A percentile compares a stretch with the other conserved stretches of the same genome.
phyloP scores from a whole-genome alignment of 1,140 invertebrate species.

The Venustaconcha ellipsiformis region DNA sequence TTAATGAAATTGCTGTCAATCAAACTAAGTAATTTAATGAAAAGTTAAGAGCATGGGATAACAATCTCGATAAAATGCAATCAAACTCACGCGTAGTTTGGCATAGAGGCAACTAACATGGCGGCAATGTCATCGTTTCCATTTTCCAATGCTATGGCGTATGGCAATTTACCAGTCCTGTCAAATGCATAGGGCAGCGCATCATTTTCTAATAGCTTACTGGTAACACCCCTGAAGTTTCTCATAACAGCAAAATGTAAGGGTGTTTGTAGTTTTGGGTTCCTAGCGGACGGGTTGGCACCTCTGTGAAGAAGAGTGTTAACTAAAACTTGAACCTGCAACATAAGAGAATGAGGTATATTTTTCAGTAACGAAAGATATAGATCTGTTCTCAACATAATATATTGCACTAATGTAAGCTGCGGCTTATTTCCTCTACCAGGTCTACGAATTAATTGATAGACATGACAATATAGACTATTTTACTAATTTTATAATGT shows the following conservation, averaged over 20 bases:
- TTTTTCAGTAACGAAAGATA: no score
- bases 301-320: slow-evolving; percentile 56
- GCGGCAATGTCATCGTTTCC: slow-evolving; percentile 53
- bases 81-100: slow-evolving; percentile 47
- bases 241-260: slow-evolving; percentile 54
- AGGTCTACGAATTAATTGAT: no score
- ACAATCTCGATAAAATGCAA: background rate
- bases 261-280: slow-evolving; percentile 47
- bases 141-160: slow-evolving; percentile 45
- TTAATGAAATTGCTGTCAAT: no score
- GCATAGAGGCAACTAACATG: slow-evolving; percentile 51
- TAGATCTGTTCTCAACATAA: no score
- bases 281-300: slow-evolving; percentile 47
- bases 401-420: no score
- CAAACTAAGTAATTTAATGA: no score
- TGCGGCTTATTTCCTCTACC: no score
- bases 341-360: background rate
- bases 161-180: slow-evolving; percentile 40
- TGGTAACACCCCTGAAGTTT: slow-evolving; percentile 49
- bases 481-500: no score
- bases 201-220: slow-evolving; percentile 55
- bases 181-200: slow-evolving; percentile 51
- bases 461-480: no score
- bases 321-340: slow-evolving; percentile 52
- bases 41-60: background rate